phyloP scores from a whole-genome alignment of 2,888 invertebrate species.

The Craniophora ligustri region DNA sequence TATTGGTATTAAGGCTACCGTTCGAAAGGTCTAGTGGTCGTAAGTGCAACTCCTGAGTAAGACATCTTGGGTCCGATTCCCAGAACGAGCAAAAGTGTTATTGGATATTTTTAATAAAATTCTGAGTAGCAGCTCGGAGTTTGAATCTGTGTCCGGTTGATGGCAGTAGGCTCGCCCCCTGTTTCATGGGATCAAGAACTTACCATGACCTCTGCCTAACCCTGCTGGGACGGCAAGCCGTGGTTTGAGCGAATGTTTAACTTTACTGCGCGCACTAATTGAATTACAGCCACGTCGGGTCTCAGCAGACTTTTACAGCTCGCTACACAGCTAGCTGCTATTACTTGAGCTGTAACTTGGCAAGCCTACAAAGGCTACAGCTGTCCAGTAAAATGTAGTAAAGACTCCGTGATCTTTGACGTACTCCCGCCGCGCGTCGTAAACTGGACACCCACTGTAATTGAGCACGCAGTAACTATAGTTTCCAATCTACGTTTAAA shows the following conservation, averaged over 20 bases:
- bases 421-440: background rate
- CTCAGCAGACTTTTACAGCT: constrained; percentile 5
- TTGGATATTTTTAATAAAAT: too few relatives aligned
- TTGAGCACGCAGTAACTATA: background rate
- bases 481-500: background rate
- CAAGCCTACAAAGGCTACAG: background rate
- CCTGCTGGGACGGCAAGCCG: too few relatives aligned
- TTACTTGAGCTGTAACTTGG: background rate
- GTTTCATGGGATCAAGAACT: too few relatives aligned
- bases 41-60: too few relatives aligned
- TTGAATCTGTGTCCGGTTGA: too few relatives aligned
- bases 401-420: background rate
- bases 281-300: constrained; percentile 1
- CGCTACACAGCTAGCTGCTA: background rate
- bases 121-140: too few relatives aligned
- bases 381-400: background rate
- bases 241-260: constrained; percentile 18
- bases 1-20: too few relatives aligned
- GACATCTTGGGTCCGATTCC: too few relatives aligned
- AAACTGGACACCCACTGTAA: constrained; percentile 1
- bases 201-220: too few relatives aligned
- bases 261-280: constrained; percentile 15
- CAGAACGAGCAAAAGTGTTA: too few relatives aligned
- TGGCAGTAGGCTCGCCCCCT: too few relatives aligned
- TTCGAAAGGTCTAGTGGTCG: too few relatives aligned